Conservation (phyloP, 2,888 invertebrate genomes). For the Dynastes hyllus region DNA sequence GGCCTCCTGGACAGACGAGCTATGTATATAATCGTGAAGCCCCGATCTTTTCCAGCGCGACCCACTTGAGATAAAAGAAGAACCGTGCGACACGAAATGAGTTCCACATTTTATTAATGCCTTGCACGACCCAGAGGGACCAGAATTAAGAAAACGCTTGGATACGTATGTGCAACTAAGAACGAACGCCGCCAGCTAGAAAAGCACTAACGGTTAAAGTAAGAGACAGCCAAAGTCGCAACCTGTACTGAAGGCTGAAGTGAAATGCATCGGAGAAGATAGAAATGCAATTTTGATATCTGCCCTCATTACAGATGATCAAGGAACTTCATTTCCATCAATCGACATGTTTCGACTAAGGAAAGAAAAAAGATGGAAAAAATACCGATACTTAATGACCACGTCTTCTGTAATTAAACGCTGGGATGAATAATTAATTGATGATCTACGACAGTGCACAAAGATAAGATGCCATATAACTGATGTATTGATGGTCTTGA, state of each 20-base stretch:
- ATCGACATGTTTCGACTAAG: slow-evolving; percentile 1
- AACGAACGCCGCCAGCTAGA: slow-evolving; percentile 12
- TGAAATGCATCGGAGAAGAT: slow-evolving; percentile 13
- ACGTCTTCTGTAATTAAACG: slow-evolving; percentile 18
- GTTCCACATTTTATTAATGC: slow-evolving; percentile 47
- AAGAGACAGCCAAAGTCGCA: not conserved
- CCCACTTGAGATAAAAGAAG: slow-evolving; percentile 49
- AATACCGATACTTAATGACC: not conserved
- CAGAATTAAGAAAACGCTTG: slow-evolving; percentile 29
- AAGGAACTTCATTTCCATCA: not conserved
- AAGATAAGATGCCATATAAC: too few species aligned
- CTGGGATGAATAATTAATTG: slow-evolving; percentile 4
- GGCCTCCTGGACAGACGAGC: slow-evolving; percentile 52
- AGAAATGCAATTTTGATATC: slow-evolving; percentile 17
- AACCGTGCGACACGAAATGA: slow-evolving; percentile 46
- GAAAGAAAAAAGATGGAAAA: not conserved
- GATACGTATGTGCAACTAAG: not conserved
- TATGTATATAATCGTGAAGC: slow-evolving; percentile 44
- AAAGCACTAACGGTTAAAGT: slow-evolving; percentile 13
- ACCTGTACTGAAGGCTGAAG: slow-evolving; percentile 8
- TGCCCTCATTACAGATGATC: slow-evolving; percentile 1
- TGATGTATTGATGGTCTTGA: too few species aligned
- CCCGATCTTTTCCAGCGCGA: slow-evolving; percentile 43
- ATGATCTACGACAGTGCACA: too few species aligned
- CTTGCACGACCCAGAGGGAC: slow-evolving; percentile 13